These are phyloP conservation scores for Phataginus tetradactyla DNA, from an alignment of 2,797 vertebrate species.

Conservation along the genomic window DNA sequence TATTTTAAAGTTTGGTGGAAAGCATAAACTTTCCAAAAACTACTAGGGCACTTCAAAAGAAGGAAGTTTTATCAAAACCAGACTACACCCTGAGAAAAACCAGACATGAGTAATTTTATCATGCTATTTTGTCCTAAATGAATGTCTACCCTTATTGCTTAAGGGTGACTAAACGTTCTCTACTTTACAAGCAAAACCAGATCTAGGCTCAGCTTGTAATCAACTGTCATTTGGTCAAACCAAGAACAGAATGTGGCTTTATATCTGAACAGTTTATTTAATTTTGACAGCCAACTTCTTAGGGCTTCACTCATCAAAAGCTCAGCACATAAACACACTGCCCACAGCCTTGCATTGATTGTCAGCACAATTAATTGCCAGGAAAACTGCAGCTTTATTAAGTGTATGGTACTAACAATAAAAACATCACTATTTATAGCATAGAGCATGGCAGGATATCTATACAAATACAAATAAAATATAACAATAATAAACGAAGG, in stretches of 20 bases:
- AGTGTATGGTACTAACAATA: slow-evolving; percentile 69
- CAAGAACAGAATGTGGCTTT: slow-evolving; percentile 52
- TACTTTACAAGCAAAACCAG: slow-evolving; percentile 54
- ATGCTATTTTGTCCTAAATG: slow-evolving; percentile 58
- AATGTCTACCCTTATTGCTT: slow-evolving; percentile 44
- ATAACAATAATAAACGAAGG: slow-evolving; percentile 72
- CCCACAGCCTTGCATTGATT: slow-evolving; percentile 61
- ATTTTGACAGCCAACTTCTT: slow-evolving; percentile 70
- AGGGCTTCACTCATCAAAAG: slow-evolving; percentile 67
- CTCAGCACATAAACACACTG: slow-evolving; percentile 77
- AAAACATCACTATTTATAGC: slow-evolving; percentile 76
- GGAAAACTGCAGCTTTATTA: slow-evolving; percentile 80
- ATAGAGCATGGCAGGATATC: slow-evolving; percentile 62
- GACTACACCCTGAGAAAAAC: background rate
- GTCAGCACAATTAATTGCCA: slow-evolving; percentile 80
- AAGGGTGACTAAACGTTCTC: slow-evolving; percentile 57
- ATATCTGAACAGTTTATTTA: slow-evolving; percentile 62
- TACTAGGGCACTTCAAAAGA: slow-evolving; percentile 7
- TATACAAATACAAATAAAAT: slow-evolving; percentile 73
- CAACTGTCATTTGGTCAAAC: slow-evolving; percentile 67
- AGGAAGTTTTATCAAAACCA: slow-evolving; percentile 33
- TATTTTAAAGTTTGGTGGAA: background rate
- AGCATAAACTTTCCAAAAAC: slow-evolving; percentile 21
- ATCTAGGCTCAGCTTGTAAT: slow-evolving; percentile 24
- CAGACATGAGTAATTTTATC: slow-evolving; percentile 41